Evolutionary conservation across 1,140 invertebrate species (phyloP).

Genomic region (Drosophila jambulina): DNA sequence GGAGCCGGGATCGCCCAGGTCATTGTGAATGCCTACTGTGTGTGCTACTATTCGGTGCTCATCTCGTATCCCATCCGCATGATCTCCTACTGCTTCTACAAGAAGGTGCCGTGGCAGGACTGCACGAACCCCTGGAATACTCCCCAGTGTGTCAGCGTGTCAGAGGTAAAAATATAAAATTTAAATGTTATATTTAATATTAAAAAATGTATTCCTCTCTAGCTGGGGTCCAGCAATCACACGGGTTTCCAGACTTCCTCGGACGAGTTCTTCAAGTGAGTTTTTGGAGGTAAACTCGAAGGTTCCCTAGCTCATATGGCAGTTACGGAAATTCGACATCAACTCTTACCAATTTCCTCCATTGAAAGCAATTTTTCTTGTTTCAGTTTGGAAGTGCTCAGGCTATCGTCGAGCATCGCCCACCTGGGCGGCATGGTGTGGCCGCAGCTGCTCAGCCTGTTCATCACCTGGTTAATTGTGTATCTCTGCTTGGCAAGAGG

Average conservation of each 20-base stretch:
- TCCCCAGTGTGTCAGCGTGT: conserved; percentile 87
- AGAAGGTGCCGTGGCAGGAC: conserved; percentile 93
- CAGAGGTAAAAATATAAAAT: conserved; percentile 13
- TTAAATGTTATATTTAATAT: too few species aligned
- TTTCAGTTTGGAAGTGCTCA: conserved; percentile 89
- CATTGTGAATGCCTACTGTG: conserved; percentile 94
- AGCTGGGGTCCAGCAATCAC: conserved; percentile 12
- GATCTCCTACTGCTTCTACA: conserved; percentile 89
- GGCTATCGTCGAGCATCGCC: conserved; percentile 88
- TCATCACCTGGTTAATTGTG: conserved; percentile 91
- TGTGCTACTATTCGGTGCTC: conserved; percentile 97
- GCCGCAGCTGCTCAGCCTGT: conserved; percentile 89
- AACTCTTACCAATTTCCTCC: neutral
- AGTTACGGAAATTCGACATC: neutral
- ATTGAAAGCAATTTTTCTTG: neutral
- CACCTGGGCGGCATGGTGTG: conserved; percentile 90
- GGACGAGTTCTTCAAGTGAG: conserved; percentile 95
- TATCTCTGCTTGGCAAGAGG: conserved; percentile 93
- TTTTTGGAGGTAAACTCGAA: conserved; percentile 39
- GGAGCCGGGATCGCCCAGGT: conserved; percentile 94
- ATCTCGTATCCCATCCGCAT: conserved; percentile 96
- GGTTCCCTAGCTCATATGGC: neutral
- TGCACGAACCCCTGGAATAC: conserved; percentile 97
- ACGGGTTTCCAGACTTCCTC: conserved; percentile 88
- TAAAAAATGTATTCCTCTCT: neutral